These are phyloP conservation scores for Buceros bicornis DNA, from an alignment of 2,797 vertebrate genomes.

Conservation along the genomic window DNA sequence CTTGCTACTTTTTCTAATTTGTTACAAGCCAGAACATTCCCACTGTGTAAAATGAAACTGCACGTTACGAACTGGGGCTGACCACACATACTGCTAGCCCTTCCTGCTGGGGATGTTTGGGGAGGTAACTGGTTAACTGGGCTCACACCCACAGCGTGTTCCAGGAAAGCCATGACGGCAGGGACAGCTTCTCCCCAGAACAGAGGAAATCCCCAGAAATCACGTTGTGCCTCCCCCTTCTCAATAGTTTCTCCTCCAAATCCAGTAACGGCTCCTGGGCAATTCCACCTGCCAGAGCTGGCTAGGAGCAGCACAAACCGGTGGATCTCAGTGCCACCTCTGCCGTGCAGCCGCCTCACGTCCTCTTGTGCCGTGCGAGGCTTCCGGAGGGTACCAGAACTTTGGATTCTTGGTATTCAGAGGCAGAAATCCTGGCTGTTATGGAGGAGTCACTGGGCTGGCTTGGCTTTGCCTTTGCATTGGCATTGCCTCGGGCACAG, in stretches of 20 bases:
- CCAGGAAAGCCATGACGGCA: background rate
- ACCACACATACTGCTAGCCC: background rate
- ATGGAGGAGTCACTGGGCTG: background rate
- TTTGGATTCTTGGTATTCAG: background rate
- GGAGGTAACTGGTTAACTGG: background rate
- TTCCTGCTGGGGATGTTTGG: background rate
- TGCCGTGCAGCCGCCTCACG: background rate
- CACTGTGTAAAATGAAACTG: background rate
- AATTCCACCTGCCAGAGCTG: background rate
- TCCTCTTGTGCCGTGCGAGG: background rate
- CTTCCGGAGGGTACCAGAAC: background rate
- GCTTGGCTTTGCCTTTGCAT: background rate
- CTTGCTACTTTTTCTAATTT: background rate
- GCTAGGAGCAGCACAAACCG: background rate
- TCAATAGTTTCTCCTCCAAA: background rate
- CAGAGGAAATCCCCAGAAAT: background rate
- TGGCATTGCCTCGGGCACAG: background rate
- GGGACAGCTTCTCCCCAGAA: background rate
- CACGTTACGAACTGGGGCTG: background rate
- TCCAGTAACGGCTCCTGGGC: background rate
- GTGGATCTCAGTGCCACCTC: background rate
- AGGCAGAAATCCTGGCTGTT: background rate
- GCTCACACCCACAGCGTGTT: background rate
- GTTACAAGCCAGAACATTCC: background rate
- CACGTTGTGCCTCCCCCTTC: background rate